A percentile compares a stretch with the other conserved stretches of the same genome.
phyloP scores from a whole-genome alignment of 1,140 invertebrate species.

The Drosophila burlai region DNA sequence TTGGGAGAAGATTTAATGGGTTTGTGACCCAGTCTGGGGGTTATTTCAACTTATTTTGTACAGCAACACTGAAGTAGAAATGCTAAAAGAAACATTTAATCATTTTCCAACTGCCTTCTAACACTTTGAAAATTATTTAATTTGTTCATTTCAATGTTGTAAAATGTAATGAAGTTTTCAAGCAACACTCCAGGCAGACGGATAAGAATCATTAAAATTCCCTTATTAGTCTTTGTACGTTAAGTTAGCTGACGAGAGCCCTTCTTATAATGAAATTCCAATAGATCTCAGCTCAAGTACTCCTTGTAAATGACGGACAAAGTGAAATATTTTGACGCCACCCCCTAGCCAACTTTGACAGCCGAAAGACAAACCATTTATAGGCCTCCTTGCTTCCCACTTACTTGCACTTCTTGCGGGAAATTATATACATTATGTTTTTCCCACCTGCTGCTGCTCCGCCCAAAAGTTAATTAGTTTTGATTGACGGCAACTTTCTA shows the following conservation, averaged over 20 bases:
- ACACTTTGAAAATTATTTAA: background rate
- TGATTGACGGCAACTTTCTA: slow-evolving; percentile 42
- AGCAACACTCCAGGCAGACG: background rate
- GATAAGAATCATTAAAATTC: background rate
- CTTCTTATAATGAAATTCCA: background rate
- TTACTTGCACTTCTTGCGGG: background rate
- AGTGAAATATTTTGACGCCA: slow-evolving; percentile 19
- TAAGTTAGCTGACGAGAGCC: background rate
- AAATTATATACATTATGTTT: background rate
- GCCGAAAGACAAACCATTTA: slow-evolving; percentile 21
- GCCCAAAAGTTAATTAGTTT: slow-evolving; percentile 33
- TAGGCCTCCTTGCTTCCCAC: background rate
- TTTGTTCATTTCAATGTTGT: background rate
- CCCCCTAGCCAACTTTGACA: slow-evolving; percentile 12
- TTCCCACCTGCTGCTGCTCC: background rate
- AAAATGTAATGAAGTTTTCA: background rate
- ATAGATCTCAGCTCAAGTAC: background rate
- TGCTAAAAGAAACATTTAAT: background rate
- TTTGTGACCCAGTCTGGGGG: background rate
- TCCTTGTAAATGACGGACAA: slow-evolving; percentile 10
- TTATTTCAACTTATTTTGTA: background rate
- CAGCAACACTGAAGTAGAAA: background rate
- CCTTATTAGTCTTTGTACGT: background rate
- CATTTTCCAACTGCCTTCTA: background rate
- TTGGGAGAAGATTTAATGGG: slow-evolving; percentile 11